A percentile compares a stretch with the other conserved stretches of the same genome.
phyloP scores from a whole-genome alignment of 1,140 invertebrate genomes.

The Pseudomyrmex flavicornis region DNA sequence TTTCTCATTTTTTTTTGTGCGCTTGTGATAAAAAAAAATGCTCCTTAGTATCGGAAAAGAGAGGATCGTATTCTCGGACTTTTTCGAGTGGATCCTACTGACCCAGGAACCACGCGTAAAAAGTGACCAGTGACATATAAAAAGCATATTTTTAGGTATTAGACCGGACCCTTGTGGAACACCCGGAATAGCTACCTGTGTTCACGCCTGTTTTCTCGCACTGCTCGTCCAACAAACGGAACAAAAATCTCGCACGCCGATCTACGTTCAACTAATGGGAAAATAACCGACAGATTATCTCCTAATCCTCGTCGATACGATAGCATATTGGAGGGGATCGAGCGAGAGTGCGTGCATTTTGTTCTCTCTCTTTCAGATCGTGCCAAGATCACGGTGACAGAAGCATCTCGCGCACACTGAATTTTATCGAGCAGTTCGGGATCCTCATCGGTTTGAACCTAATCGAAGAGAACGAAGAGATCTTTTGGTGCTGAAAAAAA shows the following conservation, averaged over 20 bases:
- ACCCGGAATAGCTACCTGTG: slow-evolving; percentile 80
- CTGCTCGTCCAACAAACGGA: slow-evolving; percentile 30
- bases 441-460: no score
- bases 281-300: slow-evolving; percentile 75
- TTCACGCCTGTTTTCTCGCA: slow-evolving; percentile 79
- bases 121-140: slow-evolving; percentile 85
- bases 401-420: slow-evolving; percentile 3
- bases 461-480: no score
- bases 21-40: neutral
- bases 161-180: slow-evolving; percentile 58
- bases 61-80: slow-evolving; percentile 60
- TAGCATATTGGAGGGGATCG: slow-evolving; percentile 66
- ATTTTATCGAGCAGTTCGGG: neutral
- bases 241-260: slow-evolving; percentile 77
- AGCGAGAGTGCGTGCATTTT: slow-evolving; percentile 22
- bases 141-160: slow-evolving; percentile 84
- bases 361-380: slow-evolving; percentile 3
- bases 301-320: slow-evolving; percentile 72
- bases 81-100: slow-evolving; percentile 50
- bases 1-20: neutral
- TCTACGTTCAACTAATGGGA: slow-evolving; percentile 70
- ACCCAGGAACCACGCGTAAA: slow-evolving; percentile 72
- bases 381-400: neutral
- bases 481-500: no score
- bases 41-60: neutral